Conservation (phyloP, 2,113 vertebrate genomes). For the Lanius ludovicianus region DNA sequence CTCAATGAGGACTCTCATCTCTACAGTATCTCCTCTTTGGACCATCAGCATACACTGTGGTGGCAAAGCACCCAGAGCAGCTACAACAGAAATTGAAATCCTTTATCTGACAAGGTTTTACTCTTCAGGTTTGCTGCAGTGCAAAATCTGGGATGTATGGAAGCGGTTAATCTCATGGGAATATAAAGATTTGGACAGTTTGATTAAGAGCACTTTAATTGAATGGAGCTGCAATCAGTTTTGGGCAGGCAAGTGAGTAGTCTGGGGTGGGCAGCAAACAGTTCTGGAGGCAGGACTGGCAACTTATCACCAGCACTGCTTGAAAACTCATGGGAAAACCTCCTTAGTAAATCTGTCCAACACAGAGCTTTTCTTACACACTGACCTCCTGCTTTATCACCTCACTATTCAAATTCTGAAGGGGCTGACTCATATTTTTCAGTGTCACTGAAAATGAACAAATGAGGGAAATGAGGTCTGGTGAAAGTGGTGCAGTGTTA, state of each 20-base stretch:
- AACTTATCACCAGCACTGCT: neutral
- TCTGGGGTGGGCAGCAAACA: rapidly evolving
- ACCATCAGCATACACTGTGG: neutral
- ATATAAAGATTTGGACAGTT: neutral
- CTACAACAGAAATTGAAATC: rapidly evolving
- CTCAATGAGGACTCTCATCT: neutral
- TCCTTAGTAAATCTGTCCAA: neutral
- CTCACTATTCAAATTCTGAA: neutral
- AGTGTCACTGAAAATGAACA: neutral
- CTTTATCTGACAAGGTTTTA: neutral
- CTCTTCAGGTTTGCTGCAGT: neutral
- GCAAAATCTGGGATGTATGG: rapidly evolving
- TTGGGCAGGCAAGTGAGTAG: rapidly evolving
- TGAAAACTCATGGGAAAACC: neutral
- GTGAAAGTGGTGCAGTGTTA: neutral
- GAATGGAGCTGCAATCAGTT: rapidly evolving
- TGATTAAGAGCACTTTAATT: neutral
- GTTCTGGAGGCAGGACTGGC: neutral
- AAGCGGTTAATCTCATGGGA: neutral
- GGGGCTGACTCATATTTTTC: neutral
- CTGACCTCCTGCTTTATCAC: neutral
- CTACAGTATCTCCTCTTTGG: neutral
- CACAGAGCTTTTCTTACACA: neutral
- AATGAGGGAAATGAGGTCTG: neutral
- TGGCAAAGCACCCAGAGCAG: neutral